Percentiles rank a stretch among this genome's conserved stretches.
Conservation (phyloP, 2,888 invertebrate species). For the Bibio marci region DNA sequence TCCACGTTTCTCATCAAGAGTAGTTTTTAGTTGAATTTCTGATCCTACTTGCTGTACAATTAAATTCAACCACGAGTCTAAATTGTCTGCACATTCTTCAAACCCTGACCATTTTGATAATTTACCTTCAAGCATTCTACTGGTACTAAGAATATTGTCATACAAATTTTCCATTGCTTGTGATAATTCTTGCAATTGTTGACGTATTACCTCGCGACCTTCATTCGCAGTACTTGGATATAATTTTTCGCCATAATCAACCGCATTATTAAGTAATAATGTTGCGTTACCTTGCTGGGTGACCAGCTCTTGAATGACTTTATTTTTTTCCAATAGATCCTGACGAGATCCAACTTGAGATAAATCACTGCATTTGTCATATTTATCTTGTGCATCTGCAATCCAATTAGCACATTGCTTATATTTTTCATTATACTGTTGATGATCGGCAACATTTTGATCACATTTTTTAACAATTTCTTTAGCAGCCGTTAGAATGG, state of each 20-base stretch:
- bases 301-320: conserved; percentile 53
- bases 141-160: conserved; percentile 59
- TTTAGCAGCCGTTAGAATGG: conserved; percentile 73
- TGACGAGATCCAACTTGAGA: conserved; percentile 45
- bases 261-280: conserved; percentile 60
- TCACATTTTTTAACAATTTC: conserved; percentile 86
- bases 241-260: conserved; percentile 75
- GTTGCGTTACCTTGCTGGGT: conserved; percentile 59
- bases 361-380: conserved; percentile 46
- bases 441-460: conserved; percentile 69
- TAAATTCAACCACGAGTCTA: conserved; percentile 61
- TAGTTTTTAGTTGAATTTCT: conserved; percentile 66
- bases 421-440: conserved; percentile 63
- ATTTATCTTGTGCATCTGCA: conserved; percentile 52
- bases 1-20: conserved; percentile 78
- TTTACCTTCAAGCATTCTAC: conserved; percentile 67
- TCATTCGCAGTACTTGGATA: conserved; percentile 74
- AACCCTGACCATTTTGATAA: conserved; percentile 79
- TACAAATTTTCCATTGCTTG: conserved; percentile 65
- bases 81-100: conserved; percentile 64
- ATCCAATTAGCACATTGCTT: conserved; percentile 71
- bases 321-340: conserved; percentile 49
- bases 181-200: conserved; percentile 69
- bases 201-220: conserved; percentile 69
- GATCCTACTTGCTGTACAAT: conserved; percentile 58